Percentiles rank a stretch among this genome's conserved stretches.
phyloP scores from a whole-genome alignment of 1,140 invertebrate species.

The Lanistes nyassanus region DNA sequence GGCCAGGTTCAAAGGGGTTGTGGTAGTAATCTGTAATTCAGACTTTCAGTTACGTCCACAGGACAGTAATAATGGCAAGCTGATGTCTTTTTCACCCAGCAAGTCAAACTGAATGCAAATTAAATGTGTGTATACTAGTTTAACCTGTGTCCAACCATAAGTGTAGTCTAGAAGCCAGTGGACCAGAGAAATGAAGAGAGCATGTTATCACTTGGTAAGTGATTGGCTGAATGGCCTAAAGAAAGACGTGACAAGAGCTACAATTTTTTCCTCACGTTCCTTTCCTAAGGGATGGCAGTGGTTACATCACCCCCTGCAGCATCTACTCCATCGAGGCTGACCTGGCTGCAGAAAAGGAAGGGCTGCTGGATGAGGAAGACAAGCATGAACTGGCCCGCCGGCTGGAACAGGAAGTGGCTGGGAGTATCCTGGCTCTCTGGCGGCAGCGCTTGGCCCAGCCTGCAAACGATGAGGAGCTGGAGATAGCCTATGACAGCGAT shows the following conservation, averaged over 20 bases:
- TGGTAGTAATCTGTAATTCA: too few relatives aligned
- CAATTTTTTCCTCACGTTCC: not conserved
- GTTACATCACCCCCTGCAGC: conserved; percentile 14
- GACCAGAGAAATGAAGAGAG: too few relatives aligned
- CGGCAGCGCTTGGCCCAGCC: conserved; percentile 22
- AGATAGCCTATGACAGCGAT: conserved; percentile 18
- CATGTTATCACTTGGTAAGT: too few relatives aligned
- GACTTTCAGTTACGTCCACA: too few relatives aligned
- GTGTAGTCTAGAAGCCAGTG: too few relatives aligned
- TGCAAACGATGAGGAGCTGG: not conserved
- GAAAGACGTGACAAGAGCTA: not conserved
- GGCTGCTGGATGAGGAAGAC: conserved; percentile 31
- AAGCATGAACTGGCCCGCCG: conserved; percentile 35
- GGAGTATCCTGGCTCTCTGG: conserved; percentile 36
- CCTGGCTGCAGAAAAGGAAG: conserved; percentile 28
- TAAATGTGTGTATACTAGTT: not conserved
- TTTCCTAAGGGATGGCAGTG: conserved; percentile 5
- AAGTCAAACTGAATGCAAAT: too few relatives aligned
- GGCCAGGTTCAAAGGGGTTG: too few relatives aligned
- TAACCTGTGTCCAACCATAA: too few relatives aligned
- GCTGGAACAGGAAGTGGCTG: conserved; percentile 35
- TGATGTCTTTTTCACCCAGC: too few relatives aligned
- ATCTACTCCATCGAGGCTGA: conserved; percentile 35
- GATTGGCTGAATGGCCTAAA: not conserved
- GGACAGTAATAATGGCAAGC: too few relatives aligned